These are phyloP conservation scores for Corapipo altera DNA, from an alignment of 2,113 vertebrate genomes.

Conservation along the genomic window DNA sequence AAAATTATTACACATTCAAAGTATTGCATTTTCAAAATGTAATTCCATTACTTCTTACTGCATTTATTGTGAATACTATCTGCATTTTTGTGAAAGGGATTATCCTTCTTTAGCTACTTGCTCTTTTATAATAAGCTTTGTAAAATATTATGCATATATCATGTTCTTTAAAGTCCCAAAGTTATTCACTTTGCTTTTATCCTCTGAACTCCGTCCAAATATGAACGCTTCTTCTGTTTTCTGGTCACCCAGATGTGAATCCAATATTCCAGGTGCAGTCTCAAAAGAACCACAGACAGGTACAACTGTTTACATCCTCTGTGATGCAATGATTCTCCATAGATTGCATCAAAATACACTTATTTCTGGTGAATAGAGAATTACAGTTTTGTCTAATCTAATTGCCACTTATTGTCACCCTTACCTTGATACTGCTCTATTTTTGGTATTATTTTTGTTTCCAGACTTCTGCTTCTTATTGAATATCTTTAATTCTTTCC, in stretches of 20 bases:
- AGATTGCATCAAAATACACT: background rate
- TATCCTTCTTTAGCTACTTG: conserved; percentile 35
- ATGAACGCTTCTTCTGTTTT: background rate
- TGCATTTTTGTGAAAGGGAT: background rate
- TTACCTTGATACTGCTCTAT: background rate
- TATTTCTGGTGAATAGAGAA: background rate
- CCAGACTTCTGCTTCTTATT: background rate
- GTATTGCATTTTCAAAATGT: background rate
- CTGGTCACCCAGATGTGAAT: background rate
- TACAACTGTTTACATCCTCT: background rate
- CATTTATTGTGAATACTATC: background rate
- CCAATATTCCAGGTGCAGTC: conserved; percentile 53
- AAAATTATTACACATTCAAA: background rate
- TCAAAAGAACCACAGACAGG: conserved; percentile 21
- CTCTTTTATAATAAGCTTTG: conserved; percentile 8
- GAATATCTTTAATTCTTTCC: background rate
- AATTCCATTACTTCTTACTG: conserved; percentile 14
- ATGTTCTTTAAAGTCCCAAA: background rate
- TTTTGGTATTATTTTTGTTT: background rate
- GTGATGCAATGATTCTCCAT: conserved; percentile 12
- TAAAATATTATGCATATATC: background rate
- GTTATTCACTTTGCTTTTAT: background rate
- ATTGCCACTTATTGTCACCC: background rate
- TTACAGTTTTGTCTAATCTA: background rate
- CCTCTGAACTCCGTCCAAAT: conserved; percentile 46